Evolutionary conservation across 2,888 invertebrate genomes (phyloP).

Genomic region (Onthophagus sagittarius): DNA sequence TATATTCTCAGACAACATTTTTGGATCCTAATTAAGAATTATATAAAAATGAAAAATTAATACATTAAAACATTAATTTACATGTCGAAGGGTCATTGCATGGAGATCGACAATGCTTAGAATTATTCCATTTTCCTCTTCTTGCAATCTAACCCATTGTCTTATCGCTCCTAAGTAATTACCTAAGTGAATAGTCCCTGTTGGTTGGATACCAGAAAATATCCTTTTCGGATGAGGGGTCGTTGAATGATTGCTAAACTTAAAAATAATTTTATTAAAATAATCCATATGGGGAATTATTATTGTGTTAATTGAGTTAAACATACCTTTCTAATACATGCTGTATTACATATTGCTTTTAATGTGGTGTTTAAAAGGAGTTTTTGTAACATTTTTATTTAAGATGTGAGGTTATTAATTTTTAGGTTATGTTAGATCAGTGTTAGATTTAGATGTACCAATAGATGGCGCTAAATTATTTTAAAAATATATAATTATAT

Average conservation of each 20-base stretch:
- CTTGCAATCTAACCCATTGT: constrained; percentile 81
- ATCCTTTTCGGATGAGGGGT: constrained; percentile 53
- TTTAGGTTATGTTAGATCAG: not conserved
- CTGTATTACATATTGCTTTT: not conserved
- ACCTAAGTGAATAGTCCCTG: constrained; percentile 89
- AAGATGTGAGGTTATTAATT: not conserved
- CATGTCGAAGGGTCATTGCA: constrained; percentile 82
- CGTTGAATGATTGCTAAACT: constrained; percentile 15
- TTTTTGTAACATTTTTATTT: constrained; percentile 1
- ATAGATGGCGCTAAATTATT: no score
- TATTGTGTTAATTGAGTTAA: not conserved
- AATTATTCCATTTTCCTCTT: constrained; percentile 64
- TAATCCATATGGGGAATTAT: not conserved
- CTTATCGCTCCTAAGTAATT: constrained; percentile 94
- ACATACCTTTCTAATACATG: constrained; percentile 3
- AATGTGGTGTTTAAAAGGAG: not conserved
- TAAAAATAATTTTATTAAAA: not conserved
- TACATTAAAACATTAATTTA: constrained; percentile 37
- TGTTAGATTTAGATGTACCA: no score
- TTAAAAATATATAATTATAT: no score
- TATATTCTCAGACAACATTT: constrained; percentile 61
- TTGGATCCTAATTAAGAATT: constrained; percentile 54
- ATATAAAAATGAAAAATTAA: not conserved
- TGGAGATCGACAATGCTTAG: constrained; percentile 91
- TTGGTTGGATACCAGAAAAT: constrained; percentile 96